Percentiles rank a stretch among this genome's conserved stretches.
phyloP scores from a whole-genome alignment of 2,113 vertebrate genomes.

The Cisticola juncidis region DNA sequence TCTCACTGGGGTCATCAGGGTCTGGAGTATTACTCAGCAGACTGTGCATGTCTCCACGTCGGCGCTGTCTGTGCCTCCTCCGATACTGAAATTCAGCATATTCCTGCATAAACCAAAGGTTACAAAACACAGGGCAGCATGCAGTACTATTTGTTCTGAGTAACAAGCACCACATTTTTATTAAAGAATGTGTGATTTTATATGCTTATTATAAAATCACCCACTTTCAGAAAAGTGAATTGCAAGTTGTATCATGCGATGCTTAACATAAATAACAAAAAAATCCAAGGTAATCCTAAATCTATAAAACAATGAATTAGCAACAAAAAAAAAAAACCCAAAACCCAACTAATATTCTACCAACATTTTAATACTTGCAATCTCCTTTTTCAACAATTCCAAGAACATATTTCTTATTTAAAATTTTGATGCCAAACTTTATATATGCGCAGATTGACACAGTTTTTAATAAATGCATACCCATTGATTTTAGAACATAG shows the following conservation, averaged over 20 bases:
- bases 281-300: background rate
- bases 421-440: background rate
- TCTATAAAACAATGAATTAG: background rate
- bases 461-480: background rate
- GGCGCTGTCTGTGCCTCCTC: conserved; percentile 89
- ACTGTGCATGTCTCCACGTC: conserved; percentile 90
- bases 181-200: conserved; percentile 76
- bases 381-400: conserved; percentile 23
- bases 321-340: background rate
- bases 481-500: background rate
- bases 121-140: conserved; percentile 79
- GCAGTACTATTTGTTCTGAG: conserved; percentile 68
- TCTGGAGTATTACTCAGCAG: conserved; percentile 88
- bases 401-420: background rate
- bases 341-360: background rate
- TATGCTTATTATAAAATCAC: conserved; percentile 73
- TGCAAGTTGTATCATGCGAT: conserved; percentile 60
- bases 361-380: conserved; percentile 64
- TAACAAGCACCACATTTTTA: conserved; percentile 48
- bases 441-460: background rate
- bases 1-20: conserved; percentile 84
- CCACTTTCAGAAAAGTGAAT: conserved; percentile 54
- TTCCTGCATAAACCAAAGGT: conserved; percentile 86
- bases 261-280: conserved; percentile 26
- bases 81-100: conserved; percentile 99